Evolutionary conservation across 2,888 invertebrate genomes (phyloP).

Genomic region (Nemapogon koenigi): DNA sequence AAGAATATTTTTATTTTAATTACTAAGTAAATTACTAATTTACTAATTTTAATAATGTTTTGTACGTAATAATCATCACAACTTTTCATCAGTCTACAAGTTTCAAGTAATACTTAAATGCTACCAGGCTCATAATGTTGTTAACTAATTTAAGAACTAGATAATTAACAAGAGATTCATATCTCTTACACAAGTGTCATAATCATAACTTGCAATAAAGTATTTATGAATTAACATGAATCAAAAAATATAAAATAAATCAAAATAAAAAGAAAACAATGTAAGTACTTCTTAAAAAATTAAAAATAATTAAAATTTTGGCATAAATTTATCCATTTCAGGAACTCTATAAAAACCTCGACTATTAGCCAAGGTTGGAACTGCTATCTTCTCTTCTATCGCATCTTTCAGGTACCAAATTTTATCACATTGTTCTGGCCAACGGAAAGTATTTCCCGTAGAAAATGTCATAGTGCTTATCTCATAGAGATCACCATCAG

Average conservation of each 20-base stretch:
- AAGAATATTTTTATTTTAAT: slow-evolving; percentile 5
- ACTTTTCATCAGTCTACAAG: slow-evolving; percentile 12
- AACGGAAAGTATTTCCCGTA: slow-evolving; percentile 10
- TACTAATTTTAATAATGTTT: no score
- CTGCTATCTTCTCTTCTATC: slow-evolving; percentile 11
- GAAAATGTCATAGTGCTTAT: slow-evolving; percentile 10
- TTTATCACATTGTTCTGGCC: slow-evolving; percentile 10
- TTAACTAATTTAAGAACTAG: no score
- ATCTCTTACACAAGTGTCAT: slow-evolving; percentile 9
- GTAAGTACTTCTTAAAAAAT: slow-evolving; percentile 8
- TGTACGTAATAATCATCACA: slow-evolving; percentile 9
- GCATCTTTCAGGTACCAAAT: slow-evolving; percentile 12
- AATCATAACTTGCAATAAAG: slow-evolving; percentile 7
- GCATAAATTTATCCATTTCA: slow-evolving; percentile 13
- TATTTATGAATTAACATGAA: no score
- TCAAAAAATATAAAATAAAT: slow-evolving; percentile 10
- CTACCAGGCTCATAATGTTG: slow-evolving; percentile 4
- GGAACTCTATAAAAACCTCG: slow-evolving; percentile 13
- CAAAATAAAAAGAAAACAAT: slow-evolving; percentile 3
- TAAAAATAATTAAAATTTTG: slow-evolving; percentile 11
- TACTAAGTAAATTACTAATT: no score
- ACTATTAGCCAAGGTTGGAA: slow-evolving; percentile 12
- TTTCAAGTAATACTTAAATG: slow-evolving; percentile 11
- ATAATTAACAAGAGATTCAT: slow-evolving; percentile 5
- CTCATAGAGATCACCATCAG: slow-evolving; percentile 11